Conservation (phyloP, 1,140 invertebrate species). For the Nixonia krombeini region DNA sequence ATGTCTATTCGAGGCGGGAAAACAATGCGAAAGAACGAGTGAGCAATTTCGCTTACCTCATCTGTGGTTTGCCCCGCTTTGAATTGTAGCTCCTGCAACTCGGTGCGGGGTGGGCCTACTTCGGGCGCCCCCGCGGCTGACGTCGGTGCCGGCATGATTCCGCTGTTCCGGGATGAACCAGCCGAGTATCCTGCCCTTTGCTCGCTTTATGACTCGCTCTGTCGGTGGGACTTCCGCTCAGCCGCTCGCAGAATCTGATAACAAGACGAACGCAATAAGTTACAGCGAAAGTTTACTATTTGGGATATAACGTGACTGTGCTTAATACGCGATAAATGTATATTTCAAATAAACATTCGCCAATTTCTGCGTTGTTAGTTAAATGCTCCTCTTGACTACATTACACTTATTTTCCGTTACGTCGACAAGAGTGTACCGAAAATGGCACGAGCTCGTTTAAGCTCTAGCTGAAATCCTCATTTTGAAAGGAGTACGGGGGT, state of each 20-base stretch:
- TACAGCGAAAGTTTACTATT: too few species aligned
- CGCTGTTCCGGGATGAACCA: conserved; percentile 22
- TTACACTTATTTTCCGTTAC: too few species aligned
- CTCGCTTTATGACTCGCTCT: conserved; percentile 9
- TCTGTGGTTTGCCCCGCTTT: conserved; percentile 89
- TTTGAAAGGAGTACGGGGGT: too few species aligned
- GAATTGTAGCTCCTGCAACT: conserved; percentile 91
- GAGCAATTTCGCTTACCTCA: conserved; percentile 79
- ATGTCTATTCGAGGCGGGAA: conserved; percentile 1
- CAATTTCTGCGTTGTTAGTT: too few species aligned
- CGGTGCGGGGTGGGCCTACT: conserved; percentile 83
- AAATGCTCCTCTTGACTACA: too few species aligned
- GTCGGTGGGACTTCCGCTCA: conserved; percentile 4
- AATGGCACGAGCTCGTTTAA: too few species aligned
- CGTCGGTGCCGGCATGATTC: conserved; percentile 75
- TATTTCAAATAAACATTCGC: too few species aligned
- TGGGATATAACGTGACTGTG: too few species aligned
- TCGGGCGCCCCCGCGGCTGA: conserved; percentile 71
- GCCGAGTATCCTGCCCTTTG: conserved; percentile 21
- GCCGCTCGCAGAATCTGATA: background rate
- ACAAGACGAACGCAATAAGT: too few species aligned
- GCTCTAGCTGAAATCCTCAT: too few species aligned
- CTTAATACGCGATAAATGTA: too few species aligned
- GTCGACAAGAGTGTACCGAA: too few species aligned
- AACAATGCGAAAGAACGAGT: background rate